Base-by-base conservation (phyloP, 2,113 vertebrate species). In the Hepsetus odoe region DNA sequence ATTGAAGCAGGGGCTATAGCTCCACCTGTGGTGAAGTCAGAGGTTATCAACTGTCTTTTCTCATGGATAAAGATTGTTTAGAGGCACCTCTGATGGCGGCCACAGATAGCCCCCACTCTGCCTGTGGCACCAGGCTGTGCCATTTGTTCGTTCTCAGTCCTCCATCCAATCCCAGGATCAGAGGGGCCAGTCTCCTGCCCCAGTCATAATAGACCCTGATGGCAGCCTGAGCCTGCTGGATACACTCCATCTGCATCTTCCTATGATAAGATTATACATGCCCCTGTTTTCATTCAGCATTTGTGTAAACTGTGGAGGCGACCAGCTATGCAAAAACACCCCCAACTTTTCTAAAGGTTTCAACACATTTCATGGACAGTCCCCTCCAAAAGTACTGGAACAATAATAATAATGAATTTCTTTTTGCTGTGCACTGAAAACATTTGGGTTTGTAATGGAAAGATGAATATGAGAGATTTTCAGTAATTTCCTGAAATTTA, bases 131-230 rank as follows among this genome's bases (percentile, higher is more conserved):
- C 80, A 72, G 5, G 70, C 72, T 55, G 82, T 79, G 64, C 86
- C 89, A 84, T 84, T 81, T 84, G 79, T 81, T 83, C 76, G 24
- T 49, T 35, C 24, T 72, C 59, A 62, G 73, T 58, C 74, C 80
- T 71, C 62, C 42, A 46, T 90, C 88, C 88, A 89, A 93, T 93
- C 91, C 89, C 87, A 85, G 90, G 86, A 91, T 92, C 89, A 91
- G 88, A 88, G 91, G 91, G 92, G 90, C 88, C 92, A 91, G 91
- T 91, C 90, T 92, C 84, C 84, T 3, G 76, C 78, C 80, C 83
- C 89, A 93, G 93, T 87, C 92, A 94, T 93, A 94, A 94, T 91
- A 93, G 82, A 85, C 86, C 82, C 85, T 75, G 51, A 86, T 87
- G 87, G 86, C 83, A 82, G 74, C 66, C 74, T 35, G 32, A 16